Conservation (phyloP, 1,140 invertebrate genomes). For the Drosophila ambigua region DNA sequence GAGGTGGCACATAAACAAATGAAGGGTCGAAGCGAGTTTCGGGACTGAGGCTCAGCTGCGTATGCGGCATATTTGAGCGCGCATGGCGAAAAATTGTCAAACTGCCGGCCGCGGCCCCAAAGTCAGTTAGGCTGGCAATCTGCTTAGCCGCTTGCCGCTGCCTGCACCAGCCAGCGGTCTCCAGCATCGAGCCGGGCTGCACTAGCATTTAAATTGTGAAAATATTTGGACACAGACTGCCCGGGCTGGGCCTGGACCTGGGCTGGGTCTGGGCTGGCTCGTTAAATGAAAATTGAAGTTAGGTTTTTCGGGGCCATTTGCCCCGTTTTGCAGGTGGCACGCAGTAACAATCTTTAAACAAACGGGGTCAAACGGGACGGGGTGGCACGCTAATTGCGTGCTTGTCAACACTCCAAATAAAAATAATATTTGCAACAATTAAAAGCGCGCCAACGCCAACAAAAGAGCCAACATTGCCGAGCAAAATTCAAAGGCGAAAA, state of each 20-base stretch:
- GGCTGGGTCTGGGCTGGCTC: too few species aligned
- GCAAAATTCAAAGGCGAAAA: conserved; percentile 34
- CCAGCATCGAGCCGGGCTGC: not conserved
- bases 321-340: conserved; percentile 12
- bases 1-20: conserved; percentile 60
- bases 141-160: conserved; percentile 50
- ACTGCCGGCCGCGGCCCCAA: conserved; percentile 68
- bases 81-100: conserved; percentile 74
- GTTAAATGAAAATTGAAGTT: conserved; percentile 65
- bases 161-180: not conserved
- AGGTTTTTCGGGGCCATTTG: conserved; percentile 27
- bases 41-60: conserved; percentile 61
- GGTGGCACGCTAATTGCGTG: conserved; percentile 71
- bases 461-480: conserved; percentile 38
- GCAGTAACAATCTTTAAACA: conserved; percentile 42
- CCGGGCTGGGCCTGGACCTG: not conserved
- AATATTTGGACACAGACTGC: conserved; percentile 59
- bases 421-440: conserved; percentile 80
- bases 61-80: conserved; percentile 71
- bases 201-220: conserved; percentile 78
- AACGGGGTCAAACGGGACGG: conserved; percentile 42
- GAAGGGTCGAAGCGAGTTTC: conserved; percentile 48
- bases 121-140: conserved; percentile 73
- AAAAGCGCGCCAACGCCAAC: conserved; percentile 49
- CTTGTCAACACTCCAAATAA: conserved; percentile 66